phyloP scores from a whole-genome alignment of 2,113 vertebrate species.

The Himantopus leucocephalus region DNA sequence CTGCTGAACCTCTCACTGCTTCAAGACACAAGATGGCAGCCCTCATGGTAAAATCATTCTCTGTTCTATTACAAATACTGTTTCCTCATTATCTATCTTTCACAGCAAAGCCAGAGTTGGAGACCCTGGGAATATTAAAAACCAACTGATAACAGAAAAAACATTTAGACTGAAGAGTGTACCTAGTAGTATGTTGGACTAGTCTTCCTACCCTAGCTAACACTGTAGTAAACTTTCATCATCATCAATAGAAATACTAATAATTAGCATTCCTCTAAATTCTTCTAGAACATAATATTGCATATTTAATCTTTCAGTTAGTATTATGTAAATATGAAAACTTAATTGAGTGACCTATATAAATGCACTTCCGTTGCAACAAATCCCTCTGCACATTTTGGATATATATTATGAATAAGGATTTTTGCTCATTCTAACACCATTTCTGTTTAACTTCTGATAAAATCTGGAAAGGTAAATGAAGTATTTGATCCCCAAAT shows the following conservation, averaged over 20 bases:
- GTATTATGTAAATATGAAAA: not conserved
- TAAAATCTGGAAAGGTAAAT: not conserved
- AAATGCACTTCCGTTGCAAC: not conserved
- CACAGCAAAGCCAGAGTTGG: not conserved
- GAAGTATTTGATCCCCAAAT: not conserved
- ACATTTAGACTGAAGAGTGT: not conserved
- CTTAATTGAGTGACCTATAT: not conserved
- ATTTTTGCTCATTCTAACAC: not conserved
- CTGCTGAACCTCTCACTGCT: not conserved
- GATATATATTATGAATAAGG: not conserved
- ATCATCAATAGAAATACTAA: not conserved
- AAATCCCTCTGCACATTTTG: not conserved
- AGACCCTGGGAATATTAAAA: not conserved
- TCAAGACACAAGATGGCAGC: not conserved
- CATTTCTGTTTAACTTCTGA: not conserved
- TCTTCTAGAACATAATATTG: not conserved
- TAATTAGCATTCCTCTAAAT: not conserved
- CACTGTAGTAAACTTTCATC: not conserved
- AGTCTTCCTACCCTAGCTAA: not conserved
- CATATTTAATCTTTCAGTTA: not conserved
- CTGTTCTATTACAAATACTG: not conserved
- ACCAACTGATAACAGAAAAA: not conserved
- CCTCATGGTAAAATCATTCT: not conserved
- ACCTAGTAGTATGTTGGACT: not conserved
- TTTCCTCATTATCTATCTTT: not conserved